Percentiles rank a stretch among this genome's conserved stretches.
These are phyloP conservation scores for Lampropteryx suffumata DNA, from an alignment of 2,888 invertebrate genomes.

Conservation along the genomic window DNA sequence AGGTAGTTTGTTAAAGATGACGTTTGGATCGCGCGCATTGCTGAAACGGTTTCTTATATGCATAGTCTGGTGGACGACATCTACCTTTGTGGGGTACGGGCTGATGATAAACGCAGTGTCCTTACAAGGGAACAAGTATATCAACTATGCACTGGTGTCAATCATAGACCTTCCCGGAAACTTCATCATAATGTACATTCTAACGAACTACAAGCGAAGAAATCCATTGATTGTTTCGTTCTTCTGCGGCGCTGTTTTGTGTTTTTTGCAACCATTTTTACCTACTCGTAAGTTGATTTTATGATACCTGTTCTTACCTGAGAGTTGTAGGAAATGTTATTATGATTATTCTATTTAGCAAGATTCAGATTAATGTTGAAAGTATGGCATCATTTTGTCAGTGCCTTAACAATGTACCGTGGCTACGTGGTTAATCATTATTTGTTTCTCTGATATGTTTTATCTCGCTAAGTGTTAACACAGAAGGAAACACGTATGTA, in stretches of 20 bases:
- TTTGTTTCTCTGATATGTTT: no score
- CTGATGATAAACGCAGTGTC: slow-evolving; percentile 88
- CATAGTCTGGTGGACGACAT: slow-evolving; percentile 81
- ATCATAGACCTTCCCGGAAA: slow-evolving; percentile 83
- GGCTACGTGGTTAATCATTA: no score
- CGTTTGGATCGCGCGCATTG: slow-evolving; percentile 57
- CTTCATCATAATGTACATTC: slow-evolving; percentile 75
- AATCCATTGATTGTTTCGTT: slow-evolving; percentile 80
- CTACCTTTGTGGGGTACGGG: slow-evolving; percentile 90
- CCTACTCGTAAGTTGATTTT: slow-evolving; percentile 69
- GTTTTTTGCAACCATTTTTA: slow-evolving; percentile 83
- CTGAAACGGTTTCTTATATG: slow-evolving; percentile 64
- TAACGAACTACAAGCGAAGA: slow-evolving; percentile 81
- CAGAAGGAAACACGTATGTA: no score
- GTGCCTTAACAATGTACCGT: no score
- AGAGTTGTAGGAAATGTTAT: no score
- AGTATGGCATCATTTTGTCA: no score
- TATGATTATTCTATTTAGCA: no score
- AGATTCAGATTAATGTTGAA: no score
- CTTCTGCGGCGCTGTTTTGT: slow-evolving; percentile 80
- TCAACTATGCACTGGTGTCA: slow-evolving; percentile 86
- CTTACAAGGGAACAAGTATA: slow-evolving; percentile 88
- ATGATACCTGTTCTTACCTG: no score
- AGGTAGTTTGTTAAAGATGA: slow-evolving; percentile 49
- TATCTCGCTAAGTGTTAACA: no score